phyloP scores from a whole-genome alignment of 1,140 invertebrate species.

The Lordiphosa collinella region DNA sequence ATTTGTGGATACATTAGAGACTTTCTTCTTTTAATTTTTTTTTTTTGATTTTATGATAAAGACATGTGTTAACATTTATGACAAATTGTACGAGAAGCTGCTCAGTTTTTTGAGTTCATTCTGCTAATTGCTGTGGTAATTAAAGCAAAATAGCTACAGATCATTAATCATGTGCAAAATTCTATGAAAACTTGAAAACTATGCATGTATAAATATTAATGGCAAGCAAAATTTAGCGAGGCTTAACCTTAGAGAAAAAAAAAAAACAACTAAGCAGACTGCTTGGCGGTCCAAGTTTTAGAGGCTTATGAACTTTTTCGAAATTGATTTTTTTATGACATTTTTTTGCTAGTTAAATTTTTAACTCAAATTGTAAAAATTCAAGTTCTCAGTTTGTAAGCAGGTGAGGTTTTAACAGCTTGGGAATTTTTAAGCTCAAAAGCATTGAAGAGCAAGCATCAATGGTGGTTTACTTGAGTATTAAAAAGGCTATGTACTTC shows the following conservation, averaged over 20 bases:
- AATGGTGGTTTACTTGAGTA: no score
- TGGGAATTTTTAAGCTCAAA: no score
- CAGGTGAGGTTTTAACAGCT: no score
- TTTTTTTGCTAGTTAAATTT: no score
- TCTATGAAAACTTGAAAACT: slow-evolving; percentile 47
- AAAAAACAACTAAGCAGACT: slow-evolving; percentile 13
- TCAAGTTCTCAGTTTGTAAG: no score
- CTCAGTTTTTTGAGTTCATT: slow-evolving; percentile 42
- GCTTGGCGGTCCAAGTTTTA: slow-evolving; percentile 14
- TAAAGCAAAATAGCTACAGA: slow-evolving; percentile 55
- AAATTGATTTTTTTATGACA: no score
- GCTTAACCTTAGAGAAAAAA: no score
- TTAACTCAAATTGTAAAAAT: no score
- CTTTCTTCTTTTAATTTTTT: slow-evolving; percentile 24
- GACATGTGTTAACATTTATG: slow-evolving; percentile 14
- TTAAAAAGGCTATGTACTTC: no score
- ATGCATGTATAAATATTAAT: neutral
- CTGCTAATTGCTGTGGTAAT: slow-evolving; percentile 70
- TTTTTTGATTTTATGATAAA: slow-evolving; percentile 22
- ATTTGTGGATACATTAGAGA: slow-evolving; percentile 24
- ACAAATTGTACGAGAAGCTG: slow-evolving; percentile 48
- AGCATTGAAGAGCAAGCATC: no score
- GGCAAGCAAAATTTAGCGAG: no score
- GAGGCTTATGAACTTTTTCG: no score
- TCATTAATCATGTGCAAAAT: slow-evolving; percentile 67